phyloP scores from a whole-genome alignment of 2,113 vertebrate species.

The Chrysochloris asiatica region DNA sequence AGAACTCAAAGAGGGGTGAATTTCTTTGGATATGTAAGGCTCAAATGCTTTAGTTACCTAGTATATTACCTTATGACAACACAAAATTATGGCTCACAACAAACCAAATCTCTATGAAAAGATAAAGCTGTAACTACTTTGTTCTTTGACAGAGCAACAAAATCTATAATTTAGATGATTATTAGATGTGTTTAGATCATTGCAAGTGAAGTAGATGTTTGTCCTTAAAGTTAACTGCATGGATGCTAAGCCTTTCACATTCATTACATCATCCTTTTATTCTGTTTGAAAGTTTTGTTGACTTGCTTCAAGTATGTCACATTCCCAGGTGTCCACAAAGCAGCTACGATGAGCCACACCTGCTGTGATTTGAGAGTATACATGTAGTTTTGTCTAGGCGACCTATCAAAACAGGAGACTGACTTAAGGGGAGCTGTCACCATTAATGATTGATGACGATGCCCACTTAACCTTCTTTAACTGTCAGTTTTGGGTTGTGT shows the following conservation, averaged over 20 bases:
- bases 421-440: background rate
- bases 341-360: background rate
- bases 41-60: background rate
- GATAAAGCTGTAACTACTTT: background rate
- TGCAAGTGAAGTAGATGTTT: background rate
- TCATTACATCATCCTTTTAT: background rate
- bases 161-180: background rate
- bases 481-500: background rate
- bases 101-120: background rate
- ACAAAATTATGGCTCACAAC: background rate
- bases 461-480: background rate
- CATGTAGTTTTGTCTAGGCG: conserved; percentile 45
- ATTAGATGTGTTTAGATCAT: background rate
- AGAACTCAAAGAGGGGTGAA: background rate
- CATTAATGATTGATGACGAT: conserved; percentile 7
- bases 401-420: background rate
- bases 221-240: background rate
- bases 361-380: conserved; percentile 21
- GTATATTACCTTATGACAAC: background rate
- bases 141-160: background rate
- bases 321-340: background rate
- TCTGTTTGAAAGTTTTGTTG: conserved; percentile 5
- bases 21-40: background rate
- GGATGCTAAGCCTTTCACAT: background rate
- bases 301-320: accelerated